A percentile compares a stretch with the other conserved stretches of the same genome.
These are phyloP conservation scores for Drepanosiphum platanoidis DNA, from an alignment of 2,888 invertebrate genomes.

Conservation along the genomic window DNA sequence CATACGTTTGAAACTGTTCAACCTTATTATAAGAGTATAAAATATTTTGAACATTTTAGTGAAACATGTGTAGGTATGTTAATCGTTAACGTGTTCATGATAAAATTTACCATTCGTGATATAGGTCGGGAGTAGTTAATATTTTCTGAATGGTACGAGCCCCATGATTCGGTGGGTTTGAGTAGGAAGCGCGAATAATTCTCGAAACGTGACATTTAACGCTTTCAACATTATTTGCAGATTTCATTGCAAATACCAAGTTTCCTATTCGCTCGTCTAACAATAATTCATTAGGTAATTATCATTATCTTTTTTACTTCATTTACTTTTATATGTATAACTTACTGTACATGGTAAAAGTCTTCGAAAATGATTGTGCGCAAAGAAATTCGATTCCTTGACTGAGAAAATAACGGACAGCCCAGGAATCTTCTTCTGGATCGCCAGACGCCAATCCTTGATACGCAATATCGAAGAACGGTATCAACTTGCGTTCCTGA, in stretches of 20 bases:
- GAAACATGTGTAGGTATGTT: neutral
- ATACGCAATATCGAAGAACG: slow-evolving; percentile 93
- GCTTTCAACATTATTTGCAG: slow-evolving; percentile 72
- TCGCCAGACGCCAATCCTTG: slow-evolving; percentile 98
- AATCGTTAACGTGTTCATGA: neutral
- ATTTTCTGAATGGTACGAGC: slow-evolving; percentile 88
- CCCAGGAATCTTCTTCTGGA: slow-evolving; percentile 89
- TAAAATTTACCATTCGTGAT: slow-evolving; percentile 80
- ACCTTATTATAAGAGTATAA: slow-evolving; percentile 72
- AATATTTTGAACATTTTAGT: neutral
- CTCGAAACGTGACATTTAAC: slow-evolving; percentile 89
- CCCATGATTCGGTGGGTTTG: slow-evolving; percentile 97
- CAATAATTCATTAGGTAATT: too few species aligned
- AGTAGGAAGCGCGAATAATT: slow-evolving; percentile 89
- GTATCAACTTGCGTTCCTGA: slow-evolving; percentile 82
- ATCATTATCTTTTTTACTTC: neutral
- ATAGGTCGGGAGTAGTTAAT: slow-evolving; percentile 78
- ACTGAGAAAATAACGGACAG: slow-evolving; percentile 87
- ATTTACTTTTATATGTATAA: slow-evolving; percentile 61
- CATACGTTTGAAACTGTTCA: slow-evolving; percentile 85
- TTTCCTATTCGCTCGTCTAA: slow-evolving; percentile 95
- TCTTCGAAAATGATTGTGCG: slow-evolving; percentile 98
- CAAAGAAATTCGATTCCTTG: slow-evolving; percentile 90
- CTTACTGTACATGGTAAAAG: slow-evolving; percentile 97
- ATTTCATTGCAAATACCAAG: slow-evolving; percentile 81